Evolutionary conservation across 2,888 invertebrate species (phyloP).

Genomic region (Acanthococcus lagerstroemiae): DNA sequence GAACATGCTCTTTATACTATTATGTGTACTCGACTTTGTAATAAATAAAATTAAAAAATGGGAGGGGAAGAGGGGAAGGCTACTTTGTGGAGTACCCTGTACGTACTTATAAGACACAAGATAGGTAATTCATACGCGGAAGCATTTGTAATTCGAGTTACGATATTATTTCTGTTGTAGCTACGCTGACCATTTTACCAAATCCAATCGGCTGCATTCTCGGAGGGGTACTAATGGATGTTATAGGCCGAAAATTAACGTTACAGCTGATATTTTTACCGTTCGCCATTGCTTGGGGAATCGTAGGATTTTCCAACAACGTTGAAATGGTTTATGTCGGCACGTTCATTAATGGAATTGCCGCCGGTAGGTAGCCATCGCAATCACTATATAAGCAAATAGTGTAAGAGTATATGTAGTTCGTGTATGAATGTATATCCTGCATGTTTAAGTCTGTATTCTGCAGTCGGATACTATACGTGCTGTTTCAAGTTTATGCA

Average conservation of each 20-base stretch:
- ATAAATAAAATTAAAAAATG: too few species aligned
- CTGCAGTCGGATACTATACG: too few species aligned
- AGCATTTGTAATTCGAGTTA: not conserved
- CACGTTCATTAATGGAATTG: conserved; percentile 14
- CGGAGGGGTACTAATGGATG: conserved; percentile 20
- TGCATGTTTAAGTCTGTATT: not conserved
- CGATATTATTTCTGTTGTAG: conserved; percentile 6
- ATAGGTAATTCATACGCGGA: too few species aligned
- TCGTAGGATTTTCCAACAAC: conserved; percentile 6
- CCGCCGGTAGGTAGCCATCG: conserved; percentile 18
- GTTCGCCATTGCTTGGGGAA: conserved; percentile 27
- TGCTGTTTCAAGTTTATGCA: too few species aligned
- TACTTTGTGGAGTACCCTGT: too few species aligned
- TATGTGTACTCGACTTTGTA: too few species aligned
- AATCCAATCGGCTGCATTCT: conserved; percentile 25
- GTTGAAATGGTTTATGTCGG: conserved; percentile 20
- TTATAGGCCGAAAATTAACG: conserved; percentile 25
- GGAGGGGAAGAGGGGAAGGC: too few species aligned
- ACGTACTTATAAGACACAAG: too few species aligned
- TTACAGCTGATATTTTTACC: conserved; percentile 28
- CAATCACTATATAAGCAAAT: too few species aligned
- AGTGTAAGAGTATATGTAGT: not conserved
- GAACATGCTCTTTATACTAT: too few species aligned
- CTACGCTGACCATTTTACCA: conserved; percentile 23
- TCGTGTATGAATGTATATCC: not conserved